phyloP scores from a whole-genome alignment of 1,140 invertebrate genomes.

The Nasonia longicornis region DNA sequence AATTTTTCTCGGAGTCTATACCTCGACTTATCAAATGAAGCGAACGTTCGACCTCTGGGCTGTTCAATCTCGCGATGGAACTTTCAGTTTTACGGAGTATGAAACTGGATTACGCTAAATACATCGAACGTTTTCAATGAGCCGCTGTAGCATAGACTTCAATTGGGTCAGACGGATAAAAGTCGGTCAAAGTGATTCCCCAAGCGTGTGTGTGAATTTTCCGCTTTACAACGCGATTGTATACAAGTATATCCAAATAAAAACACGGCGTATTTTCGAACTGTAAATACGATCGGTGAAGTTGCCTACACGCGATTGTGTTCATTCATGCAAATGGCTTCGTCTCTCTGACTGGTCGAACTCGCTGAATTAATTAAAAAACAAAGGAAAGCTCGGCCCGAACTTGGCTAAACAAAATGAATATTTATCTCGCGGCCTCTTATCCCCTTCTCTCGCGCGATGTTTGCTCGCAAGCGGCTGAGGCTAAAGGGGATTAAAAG shows the following conservation, averaged over 20 bases:
- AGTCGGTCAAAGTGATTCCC: not conserved
- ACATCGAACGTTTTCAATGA: not conserved
- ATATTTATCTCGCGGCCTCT: not conserved
- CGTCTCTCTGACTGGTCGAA: not conserved
- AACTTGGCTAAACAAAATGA: not conserved
- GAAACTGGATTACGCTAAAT: not conserved
- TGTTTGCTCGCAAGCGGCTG: no score
- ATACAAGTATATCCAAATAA: no score
- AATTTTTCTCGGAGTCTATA: not conserved
- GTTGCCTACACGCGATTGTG: not conserved
- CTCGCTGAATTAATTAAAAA: not conserved
- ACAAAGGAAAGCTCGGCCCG: not conserved
- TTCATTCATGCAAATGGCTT: not conserved
- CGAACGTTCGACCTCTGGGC: not conserved
- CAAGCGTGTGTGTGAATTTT: not conserved
- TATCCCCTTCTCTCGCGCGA: not conserved
- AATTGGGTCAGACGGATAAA: not conserved
- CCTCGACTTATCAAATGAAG: not conserved
- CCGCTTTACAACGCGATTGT: no score
- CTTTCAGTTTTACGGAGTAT: not conserved
- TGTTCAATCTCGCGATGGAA: not conserved
- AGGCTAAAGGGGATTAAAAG: slow-evolving; percentile 8
- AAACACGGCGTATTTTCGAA: no score
- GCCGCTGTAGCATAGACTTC: not conserved
- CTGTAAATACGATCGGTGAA: no score